A percentile compares a stretch with the other conserved stretches of the same genome.
These are phyloP conservation scores for Stegodyphus mimosarum DNA, from an alignment of 1,140 invertebrate genomes.

Conservation along the genomic window DNA sequence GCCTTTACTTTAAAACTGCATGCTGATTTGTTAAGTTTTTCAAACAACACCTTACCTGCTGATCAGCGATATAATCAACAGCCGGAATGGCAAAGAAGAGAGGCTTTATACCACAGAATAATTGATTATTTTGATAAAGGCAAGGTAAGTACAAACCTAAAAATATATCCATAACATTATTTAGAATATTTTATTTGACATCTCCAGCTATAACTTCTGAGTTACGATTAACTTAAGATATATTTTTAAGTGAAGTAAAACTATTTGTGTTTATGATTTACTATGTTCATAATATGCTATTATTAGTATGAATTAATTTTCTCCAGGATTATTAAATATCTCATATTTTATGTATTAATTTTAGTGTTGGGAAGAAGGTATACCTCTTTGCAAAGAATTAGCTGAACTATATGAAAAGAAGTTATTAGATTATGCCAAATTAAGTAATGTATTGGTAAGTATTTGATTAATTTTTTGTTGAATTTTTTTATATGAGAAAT, in stretches of 20 bases:
- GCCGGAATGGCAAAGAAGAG: constrained; percentile 92
- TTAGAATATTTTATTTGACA: too few species aligned
- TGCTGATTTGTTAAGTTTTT: constrained; percentile 90
- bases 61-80: constrained; percentile 71
- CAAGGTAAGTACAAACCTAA: constrained; percentile 74
- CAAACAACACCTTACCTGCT: constrained; percentile 75
- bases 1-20: constrained; percentile 95
- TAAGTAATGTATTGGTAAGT: constrained; percentile 81
- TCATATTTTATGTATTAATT: constrained; percentile 59
- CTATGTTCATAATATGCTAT: too few species aligned
- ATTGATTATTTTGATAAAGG: constrained; percentile 94
- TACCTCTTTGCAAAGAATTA: constrained; percentile 92
- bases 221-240: too few species aligned
- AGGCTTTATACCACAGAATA: constrained; percentile 90
- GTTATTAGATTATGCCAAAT: constrained; percentile 89
- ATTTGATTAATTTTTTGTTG: constrained; percentile 40
- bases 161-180: too few species aligned
- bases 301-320: too few species aligned
- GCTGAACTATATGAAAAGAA: constrained; percentile 88
- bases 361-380: constrained; percentile 94
- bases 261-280: too few species aligned
- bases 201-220: too few species aligned
- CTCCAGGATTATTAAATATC: too few species aligned
- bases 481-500: too few species aligned
- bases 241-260: too few species aligned